Base-by-base conservation (phyloP, 2,113 vertebrate species). In the Psammodynastes pulverulentus region DNA sequence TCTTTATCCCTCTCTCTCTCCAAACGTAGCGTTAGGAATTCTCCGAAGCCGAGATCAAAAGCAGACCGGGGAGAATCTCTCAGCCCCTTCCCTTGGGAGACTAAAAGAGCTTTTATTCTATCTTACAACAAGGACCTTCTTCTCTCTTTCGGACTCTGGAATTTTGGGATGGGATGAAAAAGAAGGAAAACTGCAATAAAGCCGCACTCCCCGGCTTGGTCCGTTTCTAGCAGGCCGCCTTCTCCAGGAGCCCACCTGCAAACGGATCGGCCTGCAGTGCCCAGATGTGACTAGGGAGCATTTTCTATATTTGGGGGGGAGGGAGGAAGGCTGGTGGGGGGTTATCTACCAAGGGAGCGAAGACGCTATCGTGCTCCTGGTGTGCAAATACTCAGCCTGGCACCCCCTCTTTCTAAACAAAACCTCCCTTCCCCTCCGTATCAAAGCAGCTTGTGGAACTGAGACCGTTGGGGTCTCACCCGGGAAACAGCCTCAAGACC, bases 201-300 rank as follows among this genome's bases (percentile, higher is more conserved):
- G 2, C 67, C 15, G 3, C 1, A 0, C 2, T 26, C 15, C 67
- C 34, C 15, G 0, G n/a, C 13, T 13, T 39, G 2, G 1, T 39
- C n/a, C 0, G 19, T 39, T 79, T 8, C 67, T 79, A 39, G n/a
- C 34, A 39, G 15, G n/a, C 62, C 5, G 0, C 34, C 62, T 72
- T 34, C 5, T 34, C 62, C n/a, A 19, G 0, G 2, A 2, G 1
- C 4, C 29, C 29, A 34, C 62, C 62, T 34, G 62, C 17, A 72
- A 72, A 72, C 5, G 10, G 29, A 34, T 6, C n/a, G 15, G n/a
- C 62, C 19, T 39, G 5, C 6, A 7, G 67, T 39, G 15, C 34
- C 17, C 2, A 79, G 15, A 79, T 8, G n/a, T 34, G 67, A 39
- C 15, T 21, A 19, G 34, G 34, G 3, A 24, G 8, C 67, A 2